A percentile compares a stretch with the other conserved stretches of the same genome.
Evolutionary conservation across 1,140 invertebrate genomes (phyloP).

Genomic region (Scaptomyza pallida): DNA sequence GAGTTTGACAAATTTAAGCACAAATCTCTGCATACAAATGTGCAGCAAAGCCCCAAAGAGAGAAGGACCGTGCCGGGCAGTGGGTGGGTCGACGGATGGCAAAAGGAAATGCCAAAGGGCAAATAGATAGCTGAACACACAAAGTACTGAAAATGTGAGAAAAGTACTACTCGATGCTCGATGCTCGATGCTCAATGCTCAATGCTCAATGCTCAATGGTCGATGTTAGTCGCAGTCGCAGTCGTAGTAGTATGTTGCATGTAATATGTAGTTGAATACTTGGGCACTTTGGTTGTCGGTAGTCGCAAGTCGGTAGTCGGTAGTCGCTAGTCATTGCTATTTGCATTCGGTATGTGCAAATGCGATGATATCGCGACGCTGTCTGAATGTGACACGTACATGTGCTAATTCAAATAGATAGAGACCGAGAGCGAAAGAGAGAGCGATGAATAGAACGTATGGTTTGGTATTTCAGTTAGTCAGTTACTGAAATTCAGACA

Average conservation of each 20-base stretch:
- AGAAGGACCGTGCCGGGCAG: not conserved
- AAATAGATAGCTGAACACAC: slow-evolving; percentile 33
- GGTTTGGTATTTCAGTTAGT: slow-evolving; percentile 25
- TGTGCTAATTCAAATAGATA: slow-evolving; percentile 41
- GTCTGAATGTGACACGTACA: slow-evolving; percentile 47
- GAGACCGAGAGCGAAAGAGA: not conserved
- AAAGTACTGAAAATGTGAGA: slow-evolving; percentile 36
- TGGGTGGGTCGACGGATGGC: not conserved
- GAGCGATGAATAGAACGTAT: slow-evolving; percentile 7
- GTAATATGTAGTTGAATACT: not conserved
- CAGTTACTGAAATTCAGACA: slow-evolving; percentile 33
- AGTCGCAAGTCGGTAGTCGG: not conserved
- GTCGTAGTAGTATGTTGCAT: too few relatives aligned
- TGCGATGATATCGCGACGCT: slow-evolving; percentile 42
- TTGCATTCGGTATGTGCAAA: slow-evolving; percentile 50
- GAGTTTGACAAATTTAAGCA: slow-evolving; percentile 15
- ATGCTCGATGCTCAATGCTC: not conserved
- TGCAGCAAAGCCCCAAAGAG: not conserved
- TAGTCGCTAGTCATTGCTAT: slow-evolving; percentile 11
- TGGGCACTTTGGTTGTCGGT: not conserved
- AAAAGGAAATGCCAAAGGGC: slow-evolving; percentile 32
- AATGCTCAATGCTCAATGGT: not conserved
- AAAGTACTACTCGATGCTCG: slow-evolving; percentile 15
- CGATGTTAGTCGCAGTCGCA: not conserved
- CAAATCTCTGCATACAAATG: slow-evolving; percentile 36